Evolutionary conservation across 2,797 vertebrate species (phyloP), one percentile per base, ranked within the genome.

Genomic region (Lateolabrax maculatus): DNA sequence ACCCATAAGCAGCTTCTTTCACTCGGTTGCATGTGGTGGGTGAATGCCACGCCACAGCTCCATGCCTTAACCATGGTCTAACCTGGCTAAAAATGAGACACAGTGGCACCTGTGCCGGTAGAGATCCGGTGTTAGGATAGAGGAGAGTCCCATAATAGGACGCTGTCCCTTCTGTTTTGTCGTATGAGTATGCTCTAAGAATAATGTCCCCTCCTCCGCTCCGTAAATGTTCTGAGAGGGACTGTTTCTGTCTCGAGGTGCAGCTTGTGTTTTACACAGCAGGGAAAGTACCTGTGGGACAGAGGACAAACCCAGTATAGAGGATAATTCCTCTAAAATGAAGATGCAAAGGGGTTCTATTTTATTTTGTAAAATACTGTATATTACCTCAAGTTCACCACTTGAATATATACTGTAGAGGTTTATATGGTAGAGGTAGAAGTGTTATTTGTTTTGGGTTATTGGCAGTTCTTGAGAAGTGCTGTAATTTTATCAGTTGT

Each of bases 81-180:
- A 89, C 88, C 84, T 87, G 87, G 73, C 85, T 90, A 89, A 89
- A 92, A 90, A 93, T 88, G 87, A 87, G 82, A 56, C 23, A 3
- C 68, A 44, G 80, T 78, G 61, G 71, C 92, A 92, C 91, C 81
- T 89, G 88, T 89, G 90, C 66, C 39, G 51, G 80, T 87, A 46
- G 58, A 70, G 84, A 86, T 87, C 83, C 78, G 80, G 71, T 77
- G 71, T 85, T 68, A 27, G 81, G 85, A 80, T 78, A 87, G 74
- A 68, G 74, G 62, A 83, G 66, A 82, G 84, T 82, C 81, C 87
- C 72, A 83, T 86, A 80, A 90, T 84, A 84, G 85, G 63, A 76
- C 10, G n/a, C 18, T n/a, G n/a, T 78, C 49, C 81, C 85, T 80
- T 90, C 92, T 90, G 85, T 92, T 87, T 77, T 63, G 77, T 21